phyloP scores from a whole-genome alignment of 2,797 vertebrate species.

The Buceros bicornis region DNA sequence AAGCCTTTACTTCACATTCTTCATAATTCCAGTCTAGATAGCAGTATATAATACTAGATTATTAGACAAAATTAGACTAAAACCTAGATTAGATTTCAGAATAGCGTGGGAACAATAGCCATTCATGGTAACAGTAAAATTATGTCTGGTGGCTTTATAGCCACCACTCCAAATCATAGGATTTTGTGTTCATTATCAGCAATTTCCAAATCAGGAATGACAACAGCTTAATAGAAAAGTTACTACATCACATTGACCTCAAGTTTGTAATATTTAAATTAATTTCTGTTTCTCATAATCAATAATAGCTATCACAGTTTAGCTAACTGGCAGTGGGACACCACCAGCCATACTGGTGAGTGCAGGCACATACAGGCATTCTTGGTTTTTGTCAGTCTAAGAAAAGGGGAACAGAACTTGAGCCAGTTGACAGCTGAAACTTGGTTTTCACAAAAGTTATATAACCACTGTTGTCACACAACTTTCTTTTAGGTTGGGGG shows the following conservation, averaged over 20 bases:
- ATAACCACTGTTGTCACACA: neutral
- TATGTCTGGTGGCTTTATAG: neutral
- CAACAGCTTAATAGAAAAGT: neutral
- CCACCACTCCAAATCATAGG: neutral
- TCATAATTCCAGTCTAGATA: neutral
- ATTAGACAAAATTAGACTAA: neutral
- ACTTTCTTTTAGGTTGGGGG: neutral
- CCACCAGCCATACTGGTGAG: neutral
- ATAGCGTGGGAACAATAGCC: neutral
- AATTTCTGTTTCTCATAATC: neutral
- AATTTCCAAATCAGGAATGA: neutral
- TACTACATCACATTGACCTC: neutral
- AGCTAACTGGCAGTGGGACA: neutral
- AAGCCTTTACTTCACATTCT: neutral
- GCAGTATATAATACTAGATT: neutral
- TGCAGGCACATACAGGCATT: rapidly evolving
- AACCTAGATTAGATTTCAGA: neutral
- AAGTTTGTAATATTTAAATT: neutral
- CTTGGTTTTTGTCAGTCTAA: neutral
- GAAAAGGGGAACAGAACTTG: neutral
- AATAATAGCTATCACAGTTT: neutral
- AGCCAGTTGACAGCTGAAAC: neutral
- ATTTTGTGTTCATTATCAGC: neutral
- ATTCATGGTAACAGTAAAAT: neutral
- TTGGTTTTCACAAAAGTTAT: neutral